Conservation (phyloP, 2,888 invertebrate species). For the Dione vanillae region DNA sequence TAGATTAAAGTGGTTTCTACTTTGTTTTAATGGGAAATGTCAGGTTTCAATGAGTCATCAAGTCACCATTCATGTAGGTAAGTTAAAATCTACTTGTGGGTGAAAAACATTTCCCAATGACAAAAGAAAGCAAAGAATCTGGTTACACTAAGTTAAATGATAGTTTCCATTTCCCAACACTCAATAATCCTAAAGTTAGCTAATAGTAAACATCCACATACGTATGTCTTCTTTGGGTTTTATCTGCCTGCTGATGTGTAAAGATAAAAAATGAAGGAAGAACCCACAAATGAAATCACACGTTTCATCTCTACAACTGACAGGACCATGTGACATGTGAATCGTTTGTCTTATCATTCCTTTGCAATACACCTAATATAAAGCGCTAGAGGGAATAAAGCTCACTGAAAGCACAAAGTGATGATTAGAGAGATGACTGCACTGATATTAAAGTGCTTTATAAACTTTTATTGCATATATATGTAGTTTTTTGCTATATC, state of each 20-base stretch:
- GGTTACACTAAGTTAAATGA: background rate
- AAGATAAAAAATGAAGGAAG: background rate
- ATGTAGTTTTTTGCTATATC: background rate
- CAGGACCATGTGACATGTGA: background rate
- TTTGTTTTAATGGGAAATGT: no score
- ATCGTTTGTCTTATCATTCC: constrained; percentile 1
- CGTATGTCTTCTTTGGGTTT: background rate
- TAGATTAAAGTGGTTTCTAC: no score
- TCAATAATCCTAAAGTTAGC: background rate
- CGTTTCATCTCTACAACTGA: background rate
- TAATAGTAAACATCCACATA: background rate
- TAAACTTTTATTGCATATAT: background rate
- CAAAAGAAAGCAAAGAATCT: background rate
- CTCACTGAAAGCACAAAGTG: background rate
- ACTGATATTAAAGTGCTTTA: background rate
- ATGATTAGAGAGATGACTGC: constrained; percentile 19
- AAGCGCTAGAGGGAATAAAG: constrained; percentile 5
- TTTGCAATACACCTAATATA: constrained; percentile 3
- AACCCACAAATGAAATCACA: background rate
- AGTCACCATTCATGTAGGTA: no score
- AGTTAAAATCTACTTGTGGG: no score
- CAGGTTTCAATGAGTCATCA: no score
- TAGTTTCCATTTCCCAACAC: background rate
- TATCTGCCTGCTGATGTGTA: background rate
- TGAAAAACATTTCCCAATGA: no score